Base-by-base conservation (phyloP, 2,113 vertebrate genomes). In the Acrocephalus arundinaceus region DNA sequence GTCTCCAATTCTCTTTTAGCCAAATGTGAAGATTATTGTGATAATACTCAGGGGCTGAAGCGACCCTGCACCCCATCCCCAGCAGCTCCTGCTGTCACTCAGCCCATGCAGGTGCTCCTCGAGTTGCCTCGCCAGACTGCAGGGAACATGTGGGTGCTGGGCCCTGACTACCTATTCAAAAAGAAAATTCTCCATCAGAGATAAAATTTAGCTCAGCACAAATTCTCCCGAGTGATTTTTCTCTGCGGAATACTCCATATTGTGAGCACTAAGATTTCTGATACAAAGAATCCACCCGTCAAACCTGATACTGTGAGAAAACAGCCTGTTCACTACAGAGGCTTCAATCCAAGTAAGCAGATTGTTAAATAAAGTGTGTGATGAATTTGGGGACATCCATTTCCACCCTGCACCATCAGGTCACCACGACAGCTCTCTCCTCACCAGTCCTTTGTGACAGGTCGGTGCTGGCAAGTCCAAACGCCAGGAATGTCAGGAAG, bases 401-500 rank as follows among this genome's bases (percentile, higher is more conserved):
- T 61, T 28, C 31, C 35, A 20, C 10, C 15, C 55, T 46, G 51
- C 6, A 24, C 52, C 74, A 19, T 2, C 20, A n/a, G 39, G 48
- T 16, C 33, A 37, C 49, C 35, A 27, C 1, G 1, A 4, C 17
- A 37, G 43, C 11, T 63, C 2, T 1, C n/a, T n/a, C 28, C 33
- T 13, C 20, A 12, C 24, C 22, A 12, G 58, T 3, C 37, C 55
- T 39, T 19, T 33, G 21, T 5, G 5, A 20, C 5, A 22, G n/a
- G 7, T 5, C 14, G 24, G 33, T 30, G 45, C 63, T 45, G 65
- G 15, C 52, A 13, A 57, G 6, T 7, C 37, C 65, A 33, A 70
- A 30, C 0, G 0, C 7, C 23, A 8, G n/a, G 7, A 48, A 6
- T 0, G 7, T 7, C 35, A 30, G 78, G 46, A 43, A 27, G 41